Evolutionary conservation across 2,888 invertebrate genomes (phyloP).

Genomic region (Protodeltote pygarga): DNA sequence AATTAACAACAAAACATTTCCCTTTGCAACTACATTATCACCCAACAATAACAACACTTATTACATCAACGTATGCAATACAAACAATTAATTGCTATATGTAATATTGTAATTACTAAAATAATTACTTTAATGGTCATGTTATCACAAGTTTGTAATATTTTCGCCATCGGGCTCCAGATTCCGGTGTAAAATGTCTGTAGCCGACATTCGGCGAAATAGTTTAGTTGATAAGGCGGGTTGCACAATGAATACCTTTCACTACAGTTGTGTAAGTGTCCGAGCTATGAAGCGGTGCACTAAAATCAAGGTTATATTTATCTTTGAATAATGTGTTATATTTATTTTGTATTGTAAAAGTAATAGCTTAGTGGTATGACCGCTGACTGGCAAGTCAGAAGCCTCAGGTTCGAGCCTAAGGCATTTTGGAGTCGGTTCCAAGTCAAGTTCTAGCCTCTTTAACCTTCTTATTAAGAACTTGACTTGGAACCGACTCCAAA

Average conservation of each 20-base stretch:
- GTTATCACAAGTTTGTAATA: conserved; percentile 44
- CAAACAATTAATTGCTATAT: conserved; percentile 4
- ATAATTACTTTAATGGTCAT: conserved; percentile 34
- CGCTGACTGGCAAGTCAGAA: too few relatives aligned
- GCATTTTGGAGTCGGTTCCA: too few relatives aligned
- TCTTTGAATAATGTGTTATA: conserved; percentile 14
- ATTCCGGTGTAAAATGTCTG: conserved; percentile 28
- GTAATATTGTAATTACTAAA: conserved; percentile 10
- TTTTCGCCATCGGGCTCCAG: conserved; percentile 40
- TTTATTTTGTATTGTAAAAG: conserved; percentile 16
- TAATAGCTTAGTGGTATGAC: too few relatives aligned
- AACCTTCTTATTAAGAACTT: too few relatives aligned
- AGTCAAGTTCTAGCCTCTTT: too few relatives aligned
- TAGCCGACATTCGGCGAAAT: conserved; percentile 52
- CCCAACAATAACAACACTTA: conserved; percentile 4
- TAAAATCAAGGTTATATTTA: conserved; percentile 58
- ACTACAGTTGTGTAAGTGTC: conserved; percentile 58
- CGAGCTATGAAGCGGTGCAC: conserved; percentile 45
- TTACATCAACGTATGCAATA: neutral
- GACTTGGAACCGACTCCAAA: too few relatives aligned
- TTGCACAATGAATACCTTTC: conserved; percentile 70
- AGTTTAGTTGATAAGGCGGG: conserved; percentile 58
- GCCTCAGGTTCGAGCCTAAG: too few relatives aligned
- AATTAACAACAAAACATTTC: too few relatives aligned
- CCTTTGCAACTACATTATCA: too few relatives aligned